Base-by-base conservation (phyloP, 2,797 vertebrate genomes). In the Fistularia commersonii region DNA sequence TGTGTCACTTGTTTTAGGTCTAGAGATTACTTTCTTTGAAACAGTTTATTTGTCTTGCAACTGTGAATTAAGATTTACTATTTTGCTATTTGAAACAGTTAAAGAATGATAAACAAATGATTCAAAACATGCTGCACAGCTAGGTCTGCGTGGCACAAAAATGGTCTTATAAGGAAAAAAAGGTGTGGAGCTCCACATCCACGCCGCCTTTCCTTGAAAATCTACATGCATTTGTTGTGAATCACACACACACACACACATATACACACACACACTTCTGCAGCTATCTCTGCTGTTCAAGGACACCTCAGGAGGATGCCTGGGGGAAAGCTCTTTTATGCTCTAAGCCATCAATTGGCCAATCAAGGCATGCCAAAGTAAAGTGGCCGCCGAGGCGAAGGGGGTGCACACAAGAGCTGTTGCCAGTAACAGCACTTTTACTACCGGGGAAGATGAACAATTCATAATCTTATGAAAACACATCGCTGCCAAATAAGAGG, bases 301-400 rank as follows among this genome's bases (percentile, higher is more conserved):
- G 60, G 69, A 68, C 69, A 66, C 43, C 52, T 61, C 32, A 57
- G 47, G 40, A 74, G 46, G 33, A 51, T 50, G 58, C 54, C 48
- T 42, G 45, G 54, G 58, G 50, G 48, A 69, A 64, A 62, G 34
- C 45, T 45, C 33, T 60, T 55, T 54, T n/a, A 56, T 48, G 41
- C 59, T 50, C 46, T 12, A 6, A 68, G 74, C 61, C 57, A 57
- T 71, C 73, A 74, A 41, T 41, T 49, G 59, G 51, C 66, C 66
- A 72, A 67, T 74, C 66, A 66, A 32, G 37, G 48, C 50, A 33
- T 23, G 39, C 45, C 53, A 51, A 68, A 68, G 69, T 41, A 33
- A 66, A 71, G 51, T 34, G 42, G 48, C 61, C 48, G 32, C 36
- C 11, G 54, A 32, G 48, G 48, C 10, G 8, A 14, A 49, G 15